Evolutionary conservation across 2,888 invertebrate species (phyloP).

Genomic region (Gortyna flavago): DNA sequence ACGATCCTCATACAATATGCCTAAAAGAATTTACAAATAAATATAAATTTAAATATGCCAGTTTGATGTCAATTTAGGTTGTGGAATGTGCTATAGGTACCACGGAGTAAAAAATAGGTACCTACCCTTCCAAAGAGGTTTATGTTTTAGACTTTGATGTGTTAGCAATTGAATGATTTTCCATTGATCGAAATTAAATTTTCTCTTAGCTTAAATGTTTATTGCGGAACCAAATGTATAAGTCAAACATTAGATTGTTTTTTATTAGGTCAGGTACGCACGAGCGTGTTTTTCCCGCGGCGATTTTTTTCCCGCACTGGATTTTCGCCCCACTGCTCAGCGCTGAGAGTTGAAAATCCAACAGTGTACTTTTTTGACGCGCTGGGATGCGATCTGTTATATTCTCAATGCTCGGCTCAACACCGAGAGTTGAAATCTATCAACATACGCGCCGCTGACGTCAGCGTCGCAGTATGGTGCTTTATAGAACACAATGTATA

Average conservation of each 20-base stretch:
- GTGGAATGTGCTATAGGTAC: neutral
- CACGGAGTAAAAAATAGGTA: no score
- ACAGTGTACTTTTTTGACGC: no score
- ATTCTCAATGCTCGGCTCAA: neutral
- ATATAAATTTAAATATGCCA: constrained; percentile 1
- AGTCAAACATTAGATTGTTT: neutral
- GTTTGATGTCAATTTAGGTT: constrained; percentile 2
- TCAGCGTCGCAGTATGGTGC: no score
- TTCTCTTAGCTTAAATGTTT: neutral
- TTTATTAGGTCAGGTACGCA: neutral
- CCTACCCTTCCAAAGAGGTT: neutral
- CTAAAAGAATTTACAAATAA: constrained; percentile 10
- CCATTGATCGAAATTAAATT: neutral
- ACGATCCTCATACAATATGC: neutral
- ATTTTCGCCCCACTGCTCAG: no score
- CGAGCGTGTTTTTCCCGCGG: neutral
- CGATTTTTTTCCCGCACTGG: neutral
- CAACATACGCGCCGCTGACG: no score
- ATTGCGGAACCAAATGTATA: neutral
- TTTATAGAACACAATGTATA: no score
- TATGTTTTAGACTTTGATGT: neutral
- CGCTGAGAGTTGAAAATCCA: no score
- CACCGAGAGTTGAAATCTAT: neutral
- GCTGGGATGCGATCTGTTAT: no score
- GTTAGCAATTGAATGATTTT: neutral